A percentile compares a stretch with the other conserved stretches of the same genome.
Conservation (phyloP, 2,113 vertebrate species). For the Dromas ardeola region DNA sequence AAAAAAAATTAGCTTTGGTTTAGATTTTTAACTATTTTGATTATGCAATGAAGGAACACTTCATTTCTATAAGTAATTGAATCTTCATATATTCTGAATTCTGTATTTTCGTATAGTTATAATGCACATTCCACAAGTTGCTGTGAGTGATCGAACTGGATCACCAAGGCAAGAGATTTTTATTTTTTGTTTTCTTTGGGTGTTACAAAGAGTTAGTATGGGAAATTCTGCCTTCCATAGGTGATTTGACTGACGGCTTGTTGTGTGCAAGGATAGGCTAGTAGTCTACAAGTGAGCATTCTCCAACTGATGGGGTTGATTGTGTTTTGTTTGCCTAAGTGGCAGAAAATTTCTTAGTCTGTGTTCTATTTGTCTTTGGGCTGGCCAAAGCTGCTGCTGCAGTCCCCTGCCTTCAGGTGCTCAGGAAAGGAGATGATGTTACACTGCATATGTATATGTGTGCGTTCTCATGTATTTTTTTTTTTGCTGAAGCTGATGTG, state of each 20-base stretch:
- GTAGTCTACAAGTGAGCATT: neutral
- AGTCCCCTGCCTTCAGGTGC: neutral
- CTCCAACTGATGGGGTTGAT: neutral
- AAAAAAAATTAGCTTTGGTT: neutral
- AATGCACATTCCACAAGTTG: neutral
- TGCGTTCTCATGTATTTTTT: accelerated
- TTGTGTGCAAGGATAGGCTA: neutral
- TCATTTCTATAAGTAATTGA: neutral
- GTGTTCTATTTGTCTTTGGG: neutral
- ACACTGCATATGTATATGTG: accelerated
- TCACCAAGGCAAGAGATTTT: neutral
- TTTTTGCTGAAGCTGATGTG: neutral
- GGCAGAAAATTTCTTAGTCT: neutral
- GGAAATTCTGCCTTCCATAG: neutral
- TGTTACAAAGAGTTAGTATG: neutral
- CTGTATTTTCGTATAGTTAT: neutral
- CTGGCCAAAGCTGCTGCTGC: neutral
- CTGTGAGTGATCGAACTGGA: neutral
- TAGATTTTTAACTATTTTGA: neutral
- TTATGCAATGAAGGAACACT: neutral
- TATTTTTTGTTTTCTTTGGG: neutral
- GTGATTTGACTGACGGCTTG: neutral
- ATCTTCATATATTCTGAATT: neutral
- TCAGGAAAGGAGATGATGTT: neutral
- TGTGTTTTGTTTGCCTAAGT: neutral